These are phyloP conservation scores for Drosophila limbata DNA, from an alignment of 2,888 invertebrate genomes.

Conservation along the genomic window DNA sequence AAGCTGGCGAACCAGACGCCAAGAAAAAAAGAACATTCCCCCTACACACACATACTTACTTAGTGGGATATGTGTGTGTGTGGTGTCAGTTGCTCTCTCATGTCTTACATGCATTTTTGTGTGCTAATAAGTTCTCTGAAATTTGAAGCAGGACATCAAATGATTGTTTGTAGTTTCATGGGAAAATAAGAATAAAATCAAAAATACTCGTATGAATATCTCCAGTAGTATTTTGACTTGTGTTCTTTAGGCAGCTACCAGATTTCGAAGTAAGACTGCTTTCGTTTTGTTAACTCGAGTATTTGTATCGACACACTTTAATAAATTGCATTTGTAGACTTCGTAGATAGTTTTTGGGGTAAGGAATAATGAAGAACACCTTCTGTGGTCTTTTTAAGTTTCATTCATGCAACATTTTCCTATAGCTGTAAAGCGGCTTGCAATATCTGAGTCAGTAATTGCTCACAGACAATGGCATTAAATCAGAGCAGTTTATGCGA, in stretches of 20 bases:
- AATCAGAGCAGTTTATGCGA: conserved; percentile 55
- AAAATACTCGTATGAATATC: not conserved
- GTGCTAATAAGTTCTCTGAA: conserved; percentile 48
- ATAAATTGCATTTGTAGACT: not conserved
- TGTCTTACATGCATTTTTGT: conserved; percentile 61
- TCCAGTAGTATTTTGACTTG: not conserved
- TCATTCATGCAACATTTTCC: not conserved
- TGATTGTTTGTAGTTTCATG: conserved; percentile 33
- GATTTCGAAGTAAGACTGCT: not conserved
- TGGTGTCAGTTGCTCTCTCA: conserved; percentile 42
- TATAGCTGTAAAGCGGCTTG: not conserved
- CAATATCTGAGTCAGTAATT: conserved; percentile 20
- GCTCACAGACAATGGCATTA: conserved; percentile 30
- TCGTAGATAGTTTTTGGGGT: not conserved
- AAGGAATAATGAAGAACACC: not conserved
- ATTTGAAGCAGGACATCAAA: conserved; percentile 25
- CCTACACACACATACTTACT: conserved; percentile 11
- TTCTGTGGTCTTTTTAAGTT: not conserved
- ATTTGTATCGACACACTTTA: not conserved
- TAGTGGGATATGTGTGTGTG: conserved; percentile 10
- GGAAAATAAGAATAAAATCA: conserved; percentile 3
- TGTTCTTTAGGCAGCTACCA: conserved; percentile 4
- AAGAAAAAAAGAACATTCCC: conserved; percentile 47
- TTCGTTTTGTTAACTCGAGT: not conserved
- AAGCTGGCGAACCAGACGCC: conserved; percentile 41